A percentile compares a stretch with the other conserved stretches of the same genome.
These are phyloP conservation scores for Cataglyphis altisquamis DNA, from an alignment of 2,888 invertebrate genomes.

Conservation along the genomic window DNA sequence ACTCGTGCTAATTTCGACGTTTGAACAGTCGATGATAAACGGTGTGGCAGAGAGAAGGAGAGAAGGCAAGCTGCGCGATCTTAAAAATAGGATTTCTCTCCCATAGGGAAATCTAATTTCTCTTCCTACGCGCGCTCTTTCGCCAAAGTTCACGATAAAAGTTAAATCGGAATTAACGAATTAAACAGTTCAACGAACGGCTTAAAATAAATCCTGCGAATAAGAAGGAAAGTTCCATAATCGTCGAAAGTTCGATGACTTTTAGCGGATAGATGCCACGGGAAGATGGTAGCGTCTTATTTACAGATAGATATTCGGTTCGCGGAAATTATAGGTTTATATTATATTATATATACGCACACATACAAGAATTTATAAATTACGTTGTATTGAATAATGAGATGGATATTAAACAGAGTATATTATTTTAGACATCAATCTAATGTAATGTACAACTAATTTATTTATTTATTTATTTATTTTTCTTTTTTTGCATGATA, in stretches of 20 bases:
- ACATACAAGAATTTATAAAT: background rate
- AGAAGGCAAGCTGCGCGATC: conserved; percentile 10
- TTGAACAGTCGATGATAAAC: conserved; percentile 28
- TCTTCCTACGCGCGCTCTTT: background rate
- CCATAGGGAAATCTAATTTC: conserved; percentile 37
- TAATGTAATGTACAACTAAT: background rate
- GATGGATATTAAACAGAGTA: background rate
- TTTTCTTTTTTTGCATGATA: background rate
- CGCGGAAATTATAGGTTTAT: background rate
- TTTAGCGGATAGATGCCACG: conserved; percentile 1
- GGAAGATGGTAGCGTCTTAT: background rate
- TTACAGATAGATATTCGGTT: background rate
- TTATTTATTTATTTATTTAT: background rate
- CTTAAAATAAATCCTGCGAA: conserved; percentile 50
- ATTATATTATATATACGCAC: background rate
- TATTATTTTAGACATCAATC: background rate
- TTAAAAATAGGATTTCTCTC: conserved; percentile 35
- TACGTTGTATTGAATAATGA: background rate
- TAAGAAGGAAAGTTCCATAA: conserved; percentile 36
- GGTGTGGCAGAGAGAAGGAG: background rate
- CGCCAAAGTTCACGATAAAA: conserved; percentile 37
- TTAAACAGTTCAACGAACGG: conserved; percentile 53
- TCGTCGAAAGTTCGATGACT: conserved; percentile 46
- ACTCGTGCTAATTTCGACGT: conserved; percentile 40
- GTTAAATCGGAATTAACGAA: conserved; percentile 55